Conservation (phyloP, 2,888 invertebrate genomes). For the Notodonta ziczac region DNA sequence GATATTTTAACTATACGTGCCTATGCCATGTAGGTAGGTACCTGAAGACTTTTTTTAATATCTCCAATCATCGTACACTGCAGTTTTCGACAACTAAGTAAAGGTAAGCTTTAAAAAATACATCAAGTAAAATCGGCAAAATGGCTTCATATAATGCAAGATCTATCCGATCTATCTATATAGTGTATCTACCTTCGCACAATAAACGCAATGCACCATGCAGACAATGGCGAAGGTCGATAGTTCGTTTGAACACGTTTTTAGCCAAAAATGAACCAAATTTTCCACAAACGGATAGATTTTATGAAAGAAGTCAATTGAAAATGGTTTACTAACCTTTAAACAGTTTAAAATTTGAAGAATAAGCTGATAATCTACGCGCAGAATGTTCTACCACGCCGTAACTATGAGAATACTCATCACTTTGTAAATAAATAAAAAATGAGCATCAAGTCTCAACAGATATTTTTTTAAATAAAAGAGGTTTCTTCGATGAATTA, state of each 20-base stretch:
- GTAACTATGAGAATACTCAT: slow-evolving; percentile 83
- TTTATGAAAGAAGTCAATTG: slow-evolving; percentile 23
- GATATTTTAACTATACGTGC: not conserved
- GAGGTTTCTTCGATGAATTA: slow-evolving; percentile 77
- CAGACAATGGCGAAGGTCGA: slow-evolving; percentile 85
- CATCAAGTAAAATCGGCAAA: slow-evolving; percentile 29
- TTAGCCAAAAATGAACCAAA: slow-evolving; percentile 31
- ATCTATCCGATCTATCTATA: slow-evolving; percentile 14
- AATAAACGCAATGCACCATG: slow-evolving; percentile 83
- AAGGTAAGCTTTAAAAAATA: not conserved
- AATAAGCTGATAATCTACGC: slow-evolving; percentile 73
- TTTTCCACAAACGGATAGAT: slow-evolving; percentile 16
- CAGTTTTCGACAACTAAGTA: too few relatives aligned
- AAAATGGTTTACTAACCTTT: slow-evolving; percentile 70
- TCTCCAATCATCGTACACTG: too few relatives aligned
- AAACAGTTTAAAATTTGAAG: slow-evolving; percentile 72
- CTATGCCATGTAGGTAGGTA: not conserved
- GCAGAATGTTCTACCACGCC: slow-evolving; percentile 82
- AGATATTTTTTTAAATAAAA: slow-evolving; percentile 76
- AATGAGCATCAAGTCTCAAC: slow-evolving; percentile 82
- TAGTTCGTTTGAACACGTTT: slow-evolving; percentile 61
- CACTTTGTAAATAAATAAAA: slow-evolving; percentile 85
- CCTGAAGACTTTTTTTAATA: not conserved
- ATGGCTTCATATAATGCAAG: slow-evolving; percentile 34
- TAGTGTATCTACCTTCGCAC: slow-evolving; percentile 45